phyloP scores from a whole-genome alignment of 2,888 invertebrate species.

The Loripinus fragilis region DNA sequence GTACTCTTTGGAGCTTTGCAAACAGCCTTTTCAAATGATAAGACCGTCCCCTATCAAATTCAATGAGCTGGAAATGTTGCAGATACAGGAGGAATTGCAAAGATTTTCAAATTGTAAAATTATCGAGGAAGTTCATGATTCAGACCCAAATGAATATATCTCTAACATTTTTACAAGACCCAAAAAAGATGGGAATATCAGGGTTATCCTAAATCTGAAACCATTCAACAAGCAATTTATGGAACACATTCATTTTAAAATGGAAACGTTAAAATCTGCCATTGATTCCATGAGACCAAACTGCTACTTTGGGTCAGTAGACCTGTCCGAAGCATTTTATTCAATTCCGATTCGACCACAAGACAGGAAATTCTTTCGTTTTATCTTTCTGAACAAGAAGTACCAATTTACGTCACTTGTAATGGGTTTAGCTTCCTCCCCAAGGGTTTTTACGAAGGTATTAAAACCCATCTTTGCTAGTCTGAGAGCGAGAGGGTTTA shows the following conservation, averaged over 20 bases:
- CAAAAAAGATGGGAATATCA: constrained; percentile 23
- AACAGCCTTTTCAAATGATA: background rate
- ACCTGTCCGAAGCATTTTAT: constrained; percentile 23
- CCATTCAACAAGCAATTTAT: constrained; percentile 17
- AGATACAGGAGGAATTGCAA: background rate
- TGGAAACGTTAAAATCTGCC: constrained; percentile 30
- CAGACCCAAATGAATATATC: constrained; percentile 25
- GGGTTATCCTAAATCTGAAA: constrained; percentile 27
- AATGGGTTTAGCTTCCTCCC: constrained; percentile 23
- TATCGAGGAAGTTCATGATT: background rate
- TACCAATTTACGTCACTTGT: constrained; percentile 29
- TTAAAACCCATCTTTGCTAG: constrained; percentile 26
- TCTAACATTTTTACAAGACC: constrained; percentile 33
- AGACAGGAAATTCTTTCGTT: constrained; percentile 24
- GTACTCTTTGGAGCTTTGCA: background rate
- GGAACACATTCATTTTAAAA: constrained; percentile 28
- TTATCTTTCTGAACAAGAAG: constrained; percentile 4
- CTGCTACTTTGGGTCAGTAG: constrained; percentile 31
- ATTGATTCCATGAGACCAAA: constrained; percentile 12
- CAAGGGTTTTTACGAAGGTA: constrained; percentile 23
- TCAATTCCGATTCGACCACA: constrained; percentile 4
- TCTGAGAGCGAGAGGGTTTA: constrained; percentile 22
- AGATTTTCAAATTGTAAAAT: background rate
- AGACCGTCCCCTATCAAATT: background rate
- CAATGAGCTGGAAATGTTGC: background rate